Evolutionary conservation across 1,140 invertebrate genomes (phyloP).

Genomic region (Sycophila sp.): DNA sequence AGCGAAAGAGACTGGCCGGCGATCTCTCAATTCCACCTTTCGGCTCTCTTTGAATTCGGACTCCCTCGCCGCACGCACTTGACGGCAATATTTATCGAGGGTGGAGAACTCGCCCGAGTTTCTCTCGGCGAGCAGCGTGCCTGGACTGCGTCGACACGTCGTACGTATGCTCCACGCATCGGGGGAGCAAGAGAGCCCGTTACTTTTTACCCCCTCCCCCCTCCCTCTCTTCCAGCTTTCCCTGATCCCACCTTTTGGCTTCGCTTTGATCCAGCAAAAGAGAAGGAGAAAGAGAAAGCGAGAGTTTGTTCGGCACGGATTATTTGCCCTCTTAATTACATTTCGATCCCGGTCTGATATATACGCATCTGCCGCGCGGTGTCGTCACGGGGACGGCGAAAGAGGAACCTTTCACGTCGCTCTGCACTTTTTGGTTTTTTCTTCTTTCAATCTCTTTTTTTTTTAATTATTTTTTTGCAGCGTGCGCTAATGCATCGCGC

Average conservation of each 20-base stretch:
- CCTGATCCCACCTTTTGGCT: not conserved
- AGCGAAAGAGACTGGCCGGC: conserved; percentile 23
- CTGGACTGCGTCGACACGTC: conserved; percentile 44
- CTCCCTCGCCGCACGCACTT: conserved; percentile 48
- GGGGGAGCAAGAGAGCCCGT: not conserved
- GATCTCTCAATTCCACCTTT: conserved; percentile 61
- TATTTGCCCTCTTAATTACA: conserved; percentile 66
- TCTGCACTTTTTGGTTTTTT: not conserved
- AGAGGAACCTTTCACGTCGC: not conserved
- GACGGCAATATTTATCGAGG: conserved; percentile 67
- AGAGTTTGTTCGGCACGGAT: conserved; percentile 57
- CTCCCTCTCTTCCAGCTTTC: not conserved
- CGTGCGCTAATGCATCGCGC: too few species aligned
- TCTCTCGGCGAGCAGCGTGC: too few species aligned
- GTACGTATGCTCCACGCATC: conserved; percentile 15
- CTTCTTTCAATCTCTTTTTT: not conserved
- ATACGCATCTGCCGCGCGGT: not conserved
- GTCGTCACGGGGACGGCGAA: not conserved
- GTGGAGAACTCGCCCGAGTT: conserved; percentile 44
- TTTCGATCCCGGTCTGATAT: conserved; percentile 51
- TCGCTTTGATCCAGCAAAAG: conserved; percentile 60
- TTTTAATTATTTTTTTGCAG: not conserved
- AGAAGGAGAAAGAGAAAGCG: conserved; percentile 9
- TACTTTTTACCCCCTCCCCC: not conserved
- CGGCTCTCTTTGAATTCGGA: conserved; percentile 61